phyloP scores from a whole-genome alignment of 2,113 vertebrate species.

The Ptyas mucosa region DNA sequence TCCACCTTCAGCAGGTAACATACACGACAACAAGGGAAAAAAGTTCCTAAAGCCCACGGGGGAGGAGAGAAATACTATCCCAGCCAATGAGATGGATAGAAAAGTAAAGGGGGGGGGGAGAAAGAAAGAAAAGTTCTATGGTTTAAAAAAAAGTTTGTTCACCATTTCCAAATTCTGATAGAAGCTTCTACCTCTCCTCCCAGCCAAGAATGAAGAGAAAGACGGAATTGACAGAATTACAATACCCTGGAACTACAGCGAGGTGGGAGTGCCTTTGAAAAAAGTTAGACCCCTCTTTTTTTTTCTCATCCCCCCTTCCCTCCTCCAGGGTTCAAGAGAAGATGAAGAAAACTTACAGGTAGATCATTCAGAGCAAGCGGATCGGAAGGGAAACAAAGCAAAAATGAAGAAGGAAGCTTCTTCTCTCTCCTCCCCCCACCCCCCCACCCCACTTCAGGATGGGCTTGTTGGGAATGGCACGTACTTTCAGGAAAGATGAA shows the following conservation, averaged over 20 bases:
- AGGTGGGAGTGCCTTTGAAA: conserved; percentile 55
- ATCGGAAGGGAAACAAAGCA: conserved; percentile 62
- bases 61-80: conserved; percentile 55
- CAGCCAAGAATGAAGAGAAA: conserved; percentile 48
- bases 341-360: conserved; percentile 69
- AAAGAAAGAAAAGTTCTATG: conserved; percentile 65
- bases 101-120: conserved; percentile 65
- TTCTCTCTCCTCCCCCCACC: conserved; percentile 37
- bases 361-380: conserved; percentile 67
- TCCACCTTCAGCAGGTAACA: conserved; percentile 73
- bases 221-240: conserved; percentile 55
- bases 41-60: conserved; percentile 64
- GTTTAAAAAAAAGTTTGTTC: conserved; percentile 71
- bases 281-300: conserved; percentile 17
- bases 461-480: conserved; percentile 73
- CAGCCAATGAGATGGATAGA: conserved; percentile 71
- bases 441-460: conserved; percentile 33
- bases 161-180: conserved; percentile 76
- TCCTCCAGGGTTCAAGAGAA: conserved; percentile 64
- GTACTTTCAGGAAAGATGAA: conserved; percentile 76
- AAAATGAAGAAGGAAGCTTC: conserved; percentile 58
- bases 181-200: conserved; percentile 61
- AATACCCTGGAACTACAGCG: conserved; percentile 53
- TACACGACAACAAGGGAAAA: conserved; percentile 42
- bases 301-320: conserved; percentile 1